Evolutionary conservation across 2,888 invertebrate genomes (phyloP).

Genomic region (Zhuqinia jingwanae): DNA sequence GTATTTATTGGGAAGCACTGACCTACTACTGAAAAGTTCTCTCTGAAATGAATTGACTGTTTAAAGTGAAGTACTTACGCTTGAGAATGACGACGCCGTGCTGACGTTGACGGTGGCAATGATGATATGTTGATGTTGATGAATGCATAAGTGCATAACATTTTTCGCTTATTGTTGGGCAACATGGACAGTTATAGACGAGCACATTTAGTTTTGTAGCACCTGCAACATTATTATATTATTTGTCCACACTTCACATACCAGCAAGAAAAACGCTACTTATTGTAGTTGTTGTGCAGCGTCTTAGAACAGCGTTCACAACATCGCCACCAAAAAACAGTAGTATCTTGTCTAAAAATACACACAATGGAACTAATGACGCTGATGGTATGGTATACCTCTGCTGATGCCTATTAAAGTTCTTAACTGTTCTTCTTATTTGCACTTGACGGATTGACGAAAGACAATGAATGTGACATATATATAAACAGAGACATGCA

Average conservation of each 20-base stretch:
- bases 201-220: slow-evolving; percentile 1
- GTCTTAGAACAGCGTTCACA: background rate
- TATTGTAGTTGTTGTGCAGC: background rate
- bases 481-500: background rate
- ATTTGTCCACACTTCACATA: slow-evolving; percentile 23
- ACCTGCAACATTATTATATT: background rate
- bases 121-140: too few relatives aligned
- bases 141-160: slow-evolving; percentile 7
- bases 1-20: slow-evolving; percentile 47
- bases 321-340: background rate
- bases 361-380: background rate
- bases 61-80: too few relatives aligned
- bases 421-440: background rate
- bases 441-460: background rate
- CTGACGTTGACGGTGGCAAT: slow-evolving; percentile 26
- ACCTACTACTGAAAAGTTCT: slow-evolving; percentile 45
- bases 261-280: background rate
- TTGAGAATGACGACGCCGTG: background rate
- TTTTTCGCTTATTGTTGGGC: slow-evolving; percentile 32
- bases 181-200: slow-evolving; percentile 46
- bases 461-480: background rate
- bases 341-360: background rate
- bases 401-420: background rate
- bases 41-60: background rate
- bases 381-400: background rate